Percentiles rank a stretch among this genome's conserved stretches.
These are phyloP conservation scores for Aporophyla nigra DNA, from an alignment of 2,888 invertebrate genomes.

Conservation along the genomic window DNA sequence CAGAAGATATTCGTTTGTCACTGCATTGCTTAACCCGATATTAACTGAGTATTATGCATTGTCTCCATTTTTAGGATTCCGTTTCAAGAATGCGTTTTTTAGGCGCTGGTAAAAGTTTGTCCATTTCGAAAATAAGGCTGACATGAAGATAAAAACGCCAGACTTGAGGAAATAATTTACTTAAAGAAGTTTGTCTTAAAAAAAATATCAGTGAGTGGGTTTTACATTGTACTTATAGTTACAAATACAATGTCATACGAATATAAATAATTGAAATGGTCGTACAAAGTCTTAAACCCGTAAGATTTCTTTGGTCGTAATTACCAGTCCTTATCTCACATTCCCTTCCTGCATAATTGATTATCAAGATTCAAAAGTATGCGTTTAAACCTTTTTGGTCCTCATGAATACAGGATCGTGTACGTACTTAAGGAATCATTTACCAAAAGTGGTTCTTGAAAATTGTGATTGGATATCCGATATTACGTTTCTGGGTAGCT, in stretches of 20 bases:
- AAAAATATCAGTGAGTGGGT: background rate
- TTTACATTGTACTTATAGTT: background rate
- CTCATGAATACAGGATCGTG: conserved; percentile 25
- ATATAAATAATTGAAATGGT: background rate
- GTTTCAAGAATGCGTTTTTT: background rate
- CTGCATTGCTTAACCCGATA: conserved; percentile 11
- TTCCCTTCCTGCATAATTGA: conserved; percentile 56
- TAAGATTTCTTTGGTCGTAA: conserved; percentile 36
- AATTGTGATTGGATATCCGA: conserved; percentile 40
- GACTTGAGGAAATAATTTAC: background rate
- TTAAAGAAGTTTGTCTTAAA: background rate
- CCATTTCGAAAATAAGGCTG: background rate
- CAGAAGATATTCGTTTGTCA: conserved; percentile 20
- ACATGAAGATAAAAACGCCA: background rate
- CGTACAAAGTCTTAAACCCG: conserved; percentile 10
- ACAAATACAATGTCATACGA: background rate
- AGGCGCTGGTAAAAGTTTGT: background rate
- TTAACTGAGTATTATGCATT: conserved; percentile 35
- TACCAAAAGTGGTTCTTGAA: conserved; percentile 39
- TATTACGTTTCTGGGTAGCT: conserved; percentile 13
- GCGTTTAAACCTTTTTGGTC: conserved; percentile 30
- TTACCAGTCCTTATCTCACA: conserved; percentile 41
- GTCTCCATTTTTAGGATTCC: conserved; percentile 38
- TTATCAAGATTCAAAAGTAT: conserved; percentile 30
- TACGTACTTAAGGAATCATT: conserved; percentile 45